These are phyloP conservation scores for Melieria picta DNA, from an alignment of 2,888 invertebrate genomes.

Conservation along the genomic window DNA sequence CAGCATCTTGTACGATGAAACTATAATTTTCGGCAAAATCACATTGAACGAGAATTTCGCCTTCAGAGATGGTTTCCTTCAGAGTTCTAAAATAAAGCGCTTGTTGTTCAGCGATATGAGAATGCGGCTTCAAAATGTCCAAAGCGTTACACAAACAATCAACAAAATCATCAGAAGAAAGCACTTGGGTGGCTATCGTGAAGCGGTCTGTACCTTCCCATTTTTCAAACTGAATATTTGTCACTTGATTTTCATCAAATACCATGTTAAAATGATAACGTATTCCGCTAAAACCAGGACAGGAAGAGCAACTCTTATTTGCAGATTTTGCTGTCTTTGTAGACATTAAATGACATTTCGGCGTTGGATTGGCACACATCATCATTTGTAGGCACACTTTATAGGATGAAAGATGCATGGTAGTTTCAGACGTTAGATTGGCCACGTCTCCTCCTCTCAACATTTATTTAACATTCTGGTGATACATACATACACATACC, in stretches of 20 bases:
- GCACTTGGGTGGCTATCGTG: conserved; percentile 21
- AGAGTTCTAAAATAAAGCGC: not conserved
- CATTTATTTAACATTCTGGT: too few species aligned
- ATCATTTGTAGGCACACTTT: conserved; percentile 7
- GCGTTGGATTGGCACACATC: conserved; percentile 21
- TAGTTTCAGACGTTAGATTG: conserved; percentile 1
- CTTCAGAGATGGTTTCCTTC: conserved; percentile 10
- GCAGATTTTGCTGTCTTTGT: not conserved
- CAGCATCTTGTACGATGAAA: conserved; percentile 17
- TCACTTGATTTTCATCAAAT: conserved; percentile 11
- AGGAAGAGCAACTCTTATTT: conserved; percentile 9
- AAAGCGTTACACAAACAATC: not conserved
- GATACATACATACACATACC: conserved; percentile 13
- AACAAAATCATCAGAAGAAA: conserved; percentile 1
- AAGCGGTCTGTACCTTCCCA: too few species aligned
- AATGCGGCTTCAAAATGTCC: conserved; percentile 3
- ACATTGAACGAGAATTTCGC: conserved; percentile 13
- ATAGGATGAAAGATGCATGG: conserved; percentile 5
- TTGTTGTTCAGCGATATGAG: conserved; percentile 10
- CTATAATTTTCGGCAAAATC: conserved; percentile 24
- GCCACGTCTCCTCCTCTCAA: not conserved
- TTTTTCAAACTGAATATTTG: too few species aligned
- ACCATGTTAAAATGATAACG: conserved; percentile 15
- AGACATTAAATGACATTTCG: conserved; percentile 5
- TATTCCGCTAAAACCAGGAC: conserved; percentile 6